These are phyloP conservation scores for Takifugu rubripes DNA, from an alignment of 2,797 vertebrate species.

Conservation along the genomic window DNA sequence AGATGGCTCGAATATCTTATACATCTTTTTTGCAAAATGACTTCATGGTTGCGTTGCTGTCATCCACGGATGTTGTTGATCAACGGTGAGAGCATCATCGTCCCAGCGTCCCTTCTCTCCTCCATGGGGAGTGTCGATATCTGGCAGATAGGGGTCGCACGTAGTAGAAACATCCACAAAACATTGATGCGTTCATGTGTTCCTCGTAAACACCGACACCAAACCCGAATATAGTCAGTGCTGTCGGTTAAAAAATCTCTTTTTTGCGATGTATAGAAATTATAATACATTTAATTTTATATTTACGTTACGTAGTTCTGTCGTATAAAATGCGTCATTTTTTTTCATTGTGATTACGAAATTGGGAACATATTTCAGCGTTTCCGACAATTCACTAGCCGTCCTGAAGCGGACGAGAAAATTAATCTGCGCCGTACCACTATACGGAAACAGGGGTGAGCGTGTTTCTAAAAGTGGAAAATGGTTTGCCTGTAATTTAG, in stretches of 20 bases:
- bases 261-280: too few species aligned
- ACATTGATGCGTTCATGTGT: conserved; percentile 21
- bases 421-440: conserved; percentile 53
- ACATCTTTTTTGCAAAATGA: conserved; percentile 17
- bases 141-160: conserved; percentile 63
- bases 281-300: too few species aligned
- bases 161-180: conserved; percentile 19
- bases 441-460: background rate
- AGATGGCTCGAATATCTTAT: background rate
- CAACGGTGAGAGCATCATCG: conserved; percentile 61
- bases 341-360: too few species aligned
- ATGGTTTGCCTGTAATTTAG: fast-evolving
- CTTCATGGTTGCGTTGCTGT: conserved; percentile 22
- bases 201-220: background rate
- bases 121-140: conserved; percentile 39
- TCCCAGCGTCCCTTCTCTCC: conserved; percentile 41
- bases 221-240: background rate
- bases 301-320: too few species aligned
- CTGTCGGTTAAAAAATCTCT: too few species aligned
- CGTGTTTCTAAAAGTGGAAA: background rate
- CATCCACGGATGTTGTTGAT: conserved; percentile 21
- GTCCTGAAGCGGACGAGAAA: conserved; percentile 26
- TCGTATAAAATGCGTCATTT: too few species aligned
- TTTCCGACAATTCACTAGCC: background rate
- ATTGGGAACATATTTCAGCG: background rate